phyloP scores from a whole-genome alignment of 2,888 invertebrate species.

The Augiades crinisus region DNA sequence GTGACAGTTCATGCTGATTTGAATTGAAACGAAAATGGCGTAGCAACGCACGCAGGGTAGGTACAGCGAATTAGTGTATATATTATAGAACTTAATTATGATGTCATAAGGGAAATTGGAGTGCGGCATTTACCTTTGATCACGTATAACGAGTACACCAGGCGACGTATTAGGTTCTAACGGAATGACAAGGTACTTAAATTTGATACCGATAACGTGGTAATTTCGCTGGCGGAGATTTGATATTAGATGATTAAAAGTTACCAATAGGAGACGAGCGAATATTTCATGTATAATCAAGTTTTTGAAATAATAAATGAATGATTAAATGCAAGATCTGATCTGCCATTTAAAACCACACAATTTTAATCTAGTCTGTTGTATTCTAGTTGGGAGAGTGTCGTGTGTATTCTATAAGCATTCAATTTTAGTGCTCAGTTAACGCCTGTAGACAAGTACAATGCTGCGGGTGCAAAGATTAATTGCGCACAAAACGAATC shows the following conservation, averaged over 20 bases:
- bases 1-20: too few species aligned
- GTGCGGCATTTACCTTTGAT: not conserved
- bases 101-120: not conserved
- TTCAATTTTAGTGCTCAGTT: too few species aligned
- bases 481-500: conserved; percentile 16
- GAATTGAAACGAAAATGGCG: too few species aligned
- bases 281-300: too few species aligned
- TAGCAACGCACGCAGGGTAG: too few species aligned
- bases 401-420: too few species aligned
- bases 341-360: too few species aligned
- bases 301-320: too few species aligned
- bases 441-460: conserved; percentile 2
- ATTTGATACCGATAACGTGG: not conserved
- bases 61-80: not conserved
- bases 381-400: too few species aligned
- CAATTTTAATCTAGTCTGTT: too few species aligned
- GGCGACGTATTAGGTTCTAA: not conserved
- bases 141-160: not conserved
- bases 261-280: not conserved
- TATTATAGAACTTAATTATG: not conserved
- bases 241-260: not conserved
- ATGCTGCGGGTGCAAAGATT: conserved; percentile 12
- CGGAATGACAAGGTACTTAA: not conserved
- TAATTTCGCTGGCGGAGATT: not conserved
- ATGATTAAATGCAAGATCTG: too few species aligned